Evolutionary conservation across 2,888 invertebrate species (phyloP).

Genomic region (Drosophila mimica): DNA sequence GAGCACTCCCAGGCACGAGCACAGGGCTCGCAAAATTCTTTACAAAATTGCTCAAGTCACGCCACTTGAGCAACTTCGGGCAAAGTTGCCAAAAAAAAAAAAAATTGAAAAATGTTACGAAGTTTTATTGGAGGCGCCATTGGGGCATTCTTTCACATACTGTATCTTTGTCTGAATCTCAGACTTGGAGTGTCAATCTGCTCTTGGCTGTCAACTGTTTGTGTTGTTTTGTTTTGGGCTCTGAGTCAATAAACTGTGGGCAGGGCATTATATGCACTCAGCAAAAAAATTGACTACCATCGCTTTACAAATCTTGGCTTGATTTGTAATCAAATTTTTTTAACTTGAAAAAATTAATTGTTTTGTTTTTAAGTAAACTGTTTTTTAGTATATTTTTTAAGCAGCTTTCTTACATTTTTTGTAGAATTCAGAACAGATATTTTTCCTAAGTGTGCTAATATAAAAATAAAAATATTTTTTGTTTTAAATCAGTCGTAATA

Average conservation of each 20-base stretch:
- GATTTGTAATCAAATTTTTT: neutral
- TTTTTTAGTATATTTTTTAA: neutral
- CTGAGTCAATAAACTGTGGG: conserved; percentile 11
- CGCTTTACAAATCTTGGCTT: neutral
- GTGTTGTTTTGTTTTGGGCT: conserved; percentile 13
- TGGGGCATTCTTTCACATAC: conserved; percentile 22
- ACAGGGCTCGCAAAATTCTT: conserved; percentile 17
- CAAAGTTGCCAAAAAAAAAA: conserved; percentile 24
- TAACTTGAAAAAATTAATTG: neutral
- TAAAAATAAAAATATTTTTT: neutral
- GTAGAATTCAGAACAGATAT: neutral
- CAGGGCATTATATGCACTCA: conserved; percentile 3
- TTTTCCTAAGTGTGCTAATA: neutral
- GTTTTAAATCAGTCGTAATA: conserved; percentile 67
- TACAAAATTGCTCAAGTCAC: conserved; percentile 47
- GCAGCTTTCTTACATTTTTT: neutral
- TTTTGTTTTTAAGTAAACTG: neutral
- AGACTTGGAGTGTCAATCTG: conserved; percentile 6
- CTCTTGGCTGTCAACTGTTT: conserved; percentile 24
- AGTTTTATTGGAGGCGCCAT: conserved; percentile 32
- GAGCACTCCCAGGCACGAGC: conserved; percentile 40
- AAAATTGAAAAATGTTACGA: neutral
- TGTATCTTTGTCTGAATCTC: conserved; percentile 21
- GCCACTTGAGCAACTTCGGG: conserved; percentile 41
- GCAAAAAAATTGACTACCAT: neutral